Evolutionary conservation across 2,797 vertebrate genomes (phyloP).

Genomic region (Malacoctenus gilli): DNA sequence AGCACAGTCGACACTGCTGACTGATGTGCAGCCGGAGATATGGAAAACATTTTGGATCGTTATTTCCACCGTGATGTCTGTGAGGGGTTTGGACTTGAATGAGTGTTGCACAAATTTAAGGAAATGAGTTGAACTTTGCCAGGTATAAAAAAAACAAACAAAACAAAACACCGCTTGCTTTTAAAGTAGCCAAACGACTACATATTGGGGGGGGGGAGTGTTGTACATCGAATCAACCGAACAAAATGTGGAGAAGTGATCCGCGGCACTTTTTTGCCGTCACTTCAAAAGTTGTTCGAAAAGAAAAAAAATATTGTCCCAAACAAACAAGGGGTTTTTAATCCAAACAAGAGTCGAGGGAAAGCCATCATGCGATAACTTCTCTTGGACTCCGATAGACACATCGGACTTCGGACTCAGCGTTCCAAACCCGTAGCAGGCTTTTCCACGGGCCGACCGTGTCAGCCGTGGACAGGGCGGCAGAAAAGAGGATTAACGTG

Average conservation of each 20-base stretch:
- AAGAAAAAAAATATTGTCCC: conserved; percentile 13
- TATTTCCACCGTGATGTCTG: background rate
- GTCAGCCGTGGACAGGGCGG: conserved; percentile 46
- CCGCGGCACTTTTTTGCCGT: no score
- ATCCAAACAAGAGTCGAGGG: conserved; percentile 34
- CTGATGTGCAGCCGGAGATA: background rate
- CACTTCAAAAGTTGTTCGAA: no score
- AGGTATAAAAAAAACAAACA: no score
- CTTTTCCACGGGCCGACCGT: conserved; percentile 48
- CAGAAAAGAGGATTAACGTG: conserved; percentile 75
- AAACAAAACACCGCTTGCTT: no score
- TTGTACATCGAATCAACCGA: background rate
- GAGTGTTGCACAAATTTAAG: background rate
- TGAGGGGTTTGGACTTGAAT: background rate
- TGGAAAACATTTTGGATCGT: conserved; percentile 1
- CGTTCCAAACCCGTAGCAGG: conserved; percentile 43
- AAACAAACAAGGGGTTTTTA: conserved; percentile 52
- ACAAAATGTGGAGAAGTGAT: background rate
- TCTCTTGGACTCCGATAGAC: conserved; percentile 43
- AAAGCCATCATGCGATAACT: conserved; percentile 47
- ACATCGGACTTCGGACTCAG: conserved; percentile 57
- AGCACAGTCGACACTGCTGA: background rate
- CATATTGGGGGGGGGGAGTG: background rate
- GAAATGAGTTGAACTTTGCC: no score
- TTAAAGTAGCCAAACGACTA: no score